Percentiles rank a stretch among this genome's conserved stretches.
Evolutionary conservation across 2,113 vertebrate species (phyloP).

Genomic region (Sarotherodon lohbergeri): DNA sequence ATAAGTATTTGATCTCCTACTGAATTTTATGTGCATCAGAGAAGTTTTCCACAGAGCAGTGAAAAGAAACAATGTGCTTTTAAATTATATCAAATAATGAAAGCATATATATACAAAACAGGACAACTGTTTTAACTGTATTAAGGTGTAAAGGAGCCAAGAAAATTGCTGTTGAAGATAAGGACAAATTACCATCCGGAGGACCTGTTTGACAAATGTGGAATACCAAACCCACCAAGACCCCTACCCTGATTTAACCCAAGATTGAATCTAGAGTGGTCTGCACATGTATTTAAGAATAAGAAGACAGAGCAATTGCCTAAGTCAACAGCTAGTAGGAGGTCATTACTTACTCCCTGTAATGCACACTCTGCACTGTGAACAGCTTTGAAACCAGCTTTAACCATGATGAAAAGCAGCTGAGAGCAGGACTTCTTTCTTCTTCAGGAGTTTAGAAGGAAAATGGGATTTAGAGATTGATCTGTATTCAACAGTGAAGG

Average conservation of each 20-base stretch:
- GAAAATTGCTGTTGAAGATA: background rate
- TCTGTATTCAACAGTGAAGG: background rate
- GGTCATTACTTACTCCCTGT: background rate
- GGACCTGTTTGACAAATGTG: background rate
- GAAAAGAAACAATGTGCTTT: background rate
- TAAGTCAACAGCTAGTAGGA: background rate
- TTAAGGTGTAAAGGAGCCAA: background rate
- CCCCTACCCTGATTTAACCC: background rate
- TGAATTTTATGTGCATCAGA: background rate
- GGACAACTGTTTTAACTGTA: fast-evolving
- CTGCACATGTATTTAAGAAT: background rate
- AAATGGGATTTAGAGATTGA: background rate
- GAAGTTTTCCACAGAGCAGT: background rate
- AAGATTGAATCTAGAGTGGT: background rate
- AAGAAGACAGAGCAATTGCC: background rate
- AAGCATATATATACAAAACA: background rate
- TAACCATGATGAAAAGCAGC: background rate
- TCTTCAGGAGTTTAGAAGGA: background rate
- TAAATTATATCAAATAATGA: background rate
- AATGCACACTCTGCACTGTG: background rate
- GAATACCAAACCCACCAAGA: background rate
- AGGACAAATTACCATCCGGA: background rate
- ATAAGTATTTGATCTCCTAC: background rate
- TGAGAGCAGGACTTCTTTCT: background rate
- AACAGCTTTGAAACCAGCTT: background rate